phyloP scores from a whole-genome alignment of 2,888 invertebrate species.

The Rhimphoctona megacephalus region DNA sequence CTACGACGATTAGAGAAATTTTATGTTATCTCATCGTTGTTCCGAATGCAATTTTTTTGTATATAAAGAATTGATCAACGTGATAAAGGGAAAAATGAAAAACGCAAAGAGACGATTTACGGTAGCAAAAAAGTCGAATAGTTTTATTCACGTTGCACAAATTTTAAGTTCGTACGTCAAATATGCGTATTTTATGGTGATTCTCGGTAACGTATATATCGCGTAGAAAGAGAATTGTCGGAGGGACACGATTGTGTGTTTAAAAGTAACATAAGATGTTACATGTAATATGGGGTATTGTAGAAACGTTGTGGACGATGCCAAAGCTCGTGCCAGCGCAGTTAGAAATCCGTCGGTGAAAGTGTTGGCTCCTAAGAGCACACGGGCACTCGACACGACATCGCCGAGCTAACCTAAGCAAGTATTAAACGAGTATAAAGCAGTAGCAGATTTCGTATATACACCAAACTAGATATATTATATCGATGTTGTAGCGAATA shows the following conservation, averaged over 20 bases:
- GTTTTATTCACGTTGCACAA: too few species aligned
- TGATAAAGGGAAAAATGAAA: neutral
- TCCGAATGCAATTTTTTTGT: slow-evolving; percentile 7
- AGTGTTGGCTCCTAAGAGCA: slow-evolving; percentile 75
- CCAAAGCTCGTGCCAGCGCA: slow-evolving; percentile 71
- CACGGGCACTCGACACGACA: slow-evolving; percentile 54
- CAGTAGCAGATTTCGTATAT: slow-evolving; percentile 48
- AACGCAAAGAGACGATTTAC: too few species aligned
- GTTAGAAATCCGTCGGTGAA: slow-evolving; percentile 81
- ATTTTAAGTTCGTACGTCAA: neutral
- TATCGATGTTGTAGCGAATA: slow-evolving; percentile 2
- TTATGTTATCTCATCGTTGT: slow-evolving; percentile 46
- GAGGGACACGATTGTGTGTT: neutral
- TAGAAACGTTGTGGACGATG: slow-evolving; percentile 70
- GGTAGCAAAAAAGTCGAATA: too few species aligned
- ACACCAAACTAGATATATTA: slow-evolving; percentile 4
- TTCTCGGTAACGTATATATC: neutral
- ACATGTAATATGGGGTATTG: neutral
- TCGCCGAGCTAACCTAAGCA: slow-evolving; percentile 42
- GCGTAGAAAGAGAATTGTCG: neutral
- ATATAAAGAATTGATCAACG: neutral
- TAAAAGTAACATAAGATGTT: slow-evolving; percentile 28
- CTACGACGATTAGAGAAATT: neutral
- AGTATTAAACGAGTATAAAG: slow-evolving; percentile 37
- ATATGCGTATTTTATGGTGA: neutral